These are phyloP conservation scores for Drosophila algonquin DNA, from an alignment of 2,888 invertebrate genomes.

Conservation along the genomic window DNA sequence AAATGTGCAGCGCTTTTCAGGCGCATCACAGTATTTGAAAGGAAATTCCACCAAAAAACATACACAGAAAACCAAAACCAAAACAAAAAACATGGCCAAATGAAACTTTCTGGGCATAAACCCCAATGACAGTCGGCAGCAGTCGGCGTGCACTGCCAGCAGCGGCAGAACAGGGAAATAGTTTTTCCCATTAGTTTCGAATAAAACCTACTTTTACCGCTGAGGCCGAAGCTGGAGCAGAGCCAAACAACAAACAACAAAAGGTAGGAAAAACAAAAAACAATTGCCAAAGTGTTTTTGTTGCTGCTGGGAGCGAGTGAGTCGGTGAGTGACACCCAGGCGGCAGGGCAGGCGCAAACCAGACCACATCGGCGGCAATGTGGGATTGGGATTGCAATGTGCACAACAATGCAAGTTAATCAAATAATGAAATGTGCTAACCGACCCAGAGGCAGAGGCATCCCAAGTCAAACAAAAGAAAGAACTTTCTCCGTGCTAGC, in stretches of 20 bases:
- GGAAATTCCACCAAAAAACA: conserved; percentile 23
- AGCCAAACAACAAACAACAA: conserved; percentile 29
- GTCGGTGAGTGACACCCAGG: conserved; percentile 46
- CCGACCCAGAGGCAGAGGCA: conserved; percentile 44
- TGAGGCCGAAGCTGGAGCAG: conserved; percentile 40
- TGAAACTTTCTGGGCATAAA: conserved; percentile 41
- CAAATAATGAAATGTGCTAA: conserved; percentile 74
- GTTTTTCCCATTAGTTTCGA: conserved; percentile 69
- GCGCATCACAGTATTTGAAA: conserved; percentile 62
- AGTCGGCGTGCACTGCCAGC: conserved; percentile 35
- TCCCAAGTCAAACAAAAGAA: conserved; percentile 58
- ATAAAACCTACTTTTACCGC: conserved; percentile 72
- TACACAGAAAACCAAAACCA: background rate
- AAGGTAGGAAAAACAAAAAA: conserved; percentile 37
- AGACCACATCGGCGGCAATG: background rate
- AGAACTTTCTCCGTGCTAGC: conserved; percentile 68
- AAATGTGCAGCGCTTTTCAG: conserved; percentile 66
- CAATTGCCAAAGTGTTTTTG: conserved; percentile 62
- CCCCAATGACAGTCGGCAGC: conserved; percentile 52
- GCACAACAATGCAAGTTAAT: conserved; percentile 77
- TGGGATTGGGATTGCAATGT: conserved; percentile 42
- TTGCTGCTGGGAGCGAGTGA: conserved; percentile 13
- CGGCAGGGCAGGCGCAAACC: conserved; percentile 6
- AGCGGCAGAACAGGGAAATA: conserved; percentile 51
- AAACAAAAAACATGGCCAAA: conserved; percentile 21